phyloP scores from a whole-genome alignment of 2,797 vertebrate genomes.

The Macroramphosus scolopax region DNA sequence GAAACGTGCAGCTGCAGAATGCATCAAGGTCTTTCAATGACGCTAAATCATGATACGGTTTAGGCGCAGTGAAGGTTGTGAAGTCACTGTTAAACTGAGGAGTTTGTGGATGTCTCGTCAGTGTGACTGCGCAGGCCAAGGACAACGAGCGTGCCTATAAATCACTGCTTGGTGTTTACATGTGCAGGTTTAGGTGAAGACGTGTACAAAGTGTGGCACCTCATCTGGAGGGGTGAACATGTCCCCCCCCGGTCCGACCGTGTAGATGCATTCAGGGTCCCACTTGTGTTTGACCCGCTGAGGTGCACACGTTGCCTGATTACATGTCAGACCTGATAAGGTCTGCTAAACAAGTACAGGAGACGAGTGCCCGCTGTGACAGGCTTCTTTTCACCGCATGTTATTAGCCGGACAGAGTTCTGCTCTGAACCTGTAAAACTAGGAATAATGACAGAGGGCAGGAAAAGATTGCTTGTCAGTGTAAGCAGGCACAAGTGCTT shows the following conservation, averaged over 20 bases:
- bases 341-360: conserved; percentile 43
- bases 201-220: conserved; percentile 52
- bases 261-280: conserved; percentile 20
- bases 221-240: conserved; percentile 48
- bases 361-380: conserved; percentile 20
- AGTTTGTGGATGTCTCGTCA: too few relatives aligned
- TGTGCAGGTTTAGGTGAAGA: conserved; percentile 31
- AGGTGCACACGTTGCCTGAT: conserved; percentile 56
- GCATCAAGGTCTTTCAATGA: conserved; percentile 1
- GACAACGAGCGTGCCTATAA: too few relatives aligned
- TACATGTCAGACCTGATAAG: conserved; percentile 65
- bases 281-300: conserved; percentile 17
- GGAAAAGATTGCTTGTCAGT: conserved; percentile 57
- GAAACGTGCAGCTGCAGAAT: background rate
- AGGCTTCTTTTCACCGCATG: conserved; percentile 22
- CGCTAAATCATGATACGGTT: background rate
- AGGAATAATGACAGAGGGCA: conserved; percentile 49
- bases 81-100: too few relatives aligned
- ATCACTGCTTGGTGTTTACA: too few relatives aligned
- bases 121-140: too few relatives aligned
- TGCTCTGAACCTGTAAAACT: conserved; percentile 40
- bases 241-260: conserved; percentile 9
- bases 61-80: too few relatives aligned
- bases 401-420: conserved; percentile 37
- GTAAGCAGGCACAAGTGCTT: conserved; percentile 30